A percentile compares a stretch with the other conserved stretches of the same genome.
Conservation (phyloP, 1,140 invertebrate species). For the Formica selysi region DNA sequence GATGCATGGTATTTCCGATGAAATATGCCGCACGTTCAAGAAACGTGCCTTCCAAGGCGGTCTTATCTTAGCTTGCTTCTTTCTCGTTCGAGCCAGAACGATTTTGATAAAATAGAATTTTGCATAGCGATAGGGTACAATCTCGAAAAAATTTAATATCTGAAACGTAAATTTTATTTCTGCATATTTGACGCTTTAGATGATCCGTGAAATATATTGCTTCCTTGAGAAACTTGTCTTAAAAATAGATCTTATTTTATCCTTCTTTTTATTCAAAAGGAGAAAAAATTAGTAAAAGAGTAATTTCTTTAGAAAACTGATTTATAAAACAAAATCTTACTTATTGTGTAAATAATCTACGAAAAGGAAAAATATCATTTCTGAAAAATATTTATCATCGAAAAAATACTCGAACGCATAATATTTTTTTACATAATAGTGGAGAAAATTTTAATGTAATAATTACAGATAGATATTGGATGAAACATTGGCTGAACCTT, state of each 20-base stretch:
- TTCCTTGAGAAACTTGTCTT: background rate
- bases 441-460: background rate
- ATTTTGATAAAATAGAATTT: slow-evolving; percentile 34
- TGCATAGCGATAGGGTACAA: slow-evolving; percentile 14
- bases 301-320: background rate
- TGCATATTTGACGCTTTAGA: background rate
- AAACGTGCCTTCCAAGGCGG: slow-evolving; percentile 28
- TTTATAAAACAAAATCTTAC: background rate
- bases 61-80: slow-evolving; percentile 23
- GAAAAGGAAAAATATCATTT: background rate
- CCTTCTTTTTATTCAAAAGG: background rate
- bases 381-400: background rate
- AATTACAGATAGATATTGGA: no score
- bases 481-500: background rate
- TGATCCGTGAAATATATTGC: background rate
- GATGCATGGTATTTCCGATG: slow-evolving; percentile 40
- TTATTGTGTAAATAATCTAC: background rate
- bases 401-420: background rate
- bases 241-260: background rate
- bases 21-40: slow-evolving; percentile 43
- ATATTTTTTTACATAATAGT: background rate
- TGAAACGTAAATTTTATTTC: slow-evolving; percentile 14
- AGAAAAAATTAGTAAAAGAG: background rate
- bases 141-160: slow-evolving; percentile 32
- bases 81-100: background rate